phyloP scores from a whole-genome alignment of 2,888 invertebrate genomes.

The Agrochola macilenta region DNA sequence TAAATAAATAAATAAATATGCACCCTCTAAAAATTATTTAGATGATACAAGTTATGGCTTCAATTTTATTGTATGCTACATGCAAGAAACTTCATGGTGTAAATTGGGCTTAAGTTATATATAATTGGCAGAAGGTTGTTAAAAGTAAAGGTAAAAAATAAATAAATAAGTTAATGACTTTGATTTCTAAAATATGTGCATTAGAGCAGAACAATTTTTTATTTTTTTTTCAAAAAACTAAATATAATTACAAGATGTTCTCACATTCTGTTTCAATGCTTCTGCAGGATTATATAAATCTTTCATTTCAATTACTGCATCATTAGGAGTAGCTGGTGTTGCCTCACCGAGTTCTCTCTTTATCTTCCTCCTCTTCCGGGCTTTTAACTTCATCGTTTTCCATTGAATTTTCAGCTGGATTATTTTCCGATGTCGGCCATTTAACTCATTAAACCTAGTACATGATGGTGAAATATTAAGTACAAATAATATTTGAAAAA shows the following conservation, averaged over 20 bases:
- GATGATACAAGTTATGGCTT: not conserved
- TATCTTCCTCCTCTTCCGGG: conserved; percentile 15
- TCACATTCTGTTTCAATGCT: not conserved
- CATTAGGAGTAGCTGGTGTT: not conserved
- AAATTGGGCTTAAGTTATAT: not conserved
- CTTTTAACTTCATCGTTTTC: conserved; percentile 14
- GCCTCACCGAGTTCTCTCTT: conserved; percentile 10
- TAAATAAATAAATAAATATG: no score
- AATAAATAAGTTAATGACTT: not conserved
- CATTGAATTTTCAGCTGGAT: conserved; percentile 13
- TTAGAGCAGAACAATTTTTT: not conserved
- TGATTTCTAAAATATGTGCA: not conserved
- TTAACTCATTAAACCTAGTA: conserved; percentile 20
- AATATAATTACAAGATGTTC: not conserved
- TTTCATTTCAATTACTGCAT: conserved; percentile 1
- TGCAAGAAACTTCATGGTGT: not conserved
- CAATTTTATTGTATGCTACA: no score
- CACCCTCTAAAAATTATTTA: not conserved
- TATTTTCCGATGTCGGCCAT: conserved; percentile 8
- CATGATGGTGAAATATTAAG: not conserved
- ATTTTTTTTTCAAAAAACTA: no score
- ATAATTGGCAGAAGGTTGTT: not conserved
- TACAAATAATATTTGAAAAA: not conserved
- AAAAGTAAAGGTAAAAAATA: not conserved
- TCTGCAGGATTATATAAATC: not conserved